Percentiles rank a stretch among this genome's conserved stretches.
Evolutionary conservation across 2,888 invertebrate genomes (phyloP).

Genomic region (Sepiola atlantica): DNA sequence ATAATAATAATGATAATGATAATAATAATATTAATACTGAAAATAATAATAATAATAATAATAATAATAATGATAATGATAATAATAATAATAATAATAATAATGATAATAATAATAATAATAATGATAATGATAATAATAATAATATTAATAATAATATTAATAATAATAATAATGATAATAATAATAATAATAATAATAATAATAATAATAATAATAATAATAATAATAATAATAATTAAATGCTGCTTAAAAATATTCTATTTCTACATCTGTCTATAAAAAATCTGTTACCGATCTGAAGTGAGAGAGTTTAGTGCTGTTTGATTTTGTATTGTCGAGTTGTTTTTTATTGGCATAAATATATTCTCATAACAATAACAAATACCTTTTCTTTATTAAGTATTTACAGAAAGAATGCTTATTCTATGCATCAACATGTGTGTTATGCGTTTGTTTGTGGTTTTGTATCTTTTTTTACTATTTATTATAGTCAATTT

Average conservation of each 20-base stretch:
- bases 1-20: conserved; percentile 45
- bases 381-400: too few species aligned
- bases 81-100: conserved; percentile 40
- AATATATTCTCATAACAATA: too few species aligned
- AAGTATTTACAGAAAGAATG: too few species aligned
- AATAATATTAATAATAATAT: neutral
- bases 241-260: too few species aligned
- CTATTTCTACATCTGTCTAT: neutral
- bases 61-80: neutral
- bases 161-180: conserved; percentile 45
- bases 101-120: neutral
- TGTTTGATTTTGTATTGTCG: neutral
- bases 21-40: too few species aligned
- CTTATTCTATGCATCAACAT: too few species aligned
- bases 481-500: too few species aligned
- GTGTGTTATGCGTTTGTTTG: too few species aligned
- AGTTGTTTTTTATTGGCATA: neutral
- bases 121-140: too few species aligned
- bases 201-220: neutral
- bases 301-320: neutral
- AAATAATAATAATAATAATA: too few species aligned
- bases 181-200: too few species aligned
- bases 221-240: conserved; percentile 46
- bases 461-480: too few species aligned
- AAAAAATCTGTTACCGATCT: neutral